Percentiles rank a stretch among this genome's conserved stretches.
phyloP scores from a whole-genome alignment of 2,888 invertebrate genomes.

The Copidosoma aretas region DNA sequence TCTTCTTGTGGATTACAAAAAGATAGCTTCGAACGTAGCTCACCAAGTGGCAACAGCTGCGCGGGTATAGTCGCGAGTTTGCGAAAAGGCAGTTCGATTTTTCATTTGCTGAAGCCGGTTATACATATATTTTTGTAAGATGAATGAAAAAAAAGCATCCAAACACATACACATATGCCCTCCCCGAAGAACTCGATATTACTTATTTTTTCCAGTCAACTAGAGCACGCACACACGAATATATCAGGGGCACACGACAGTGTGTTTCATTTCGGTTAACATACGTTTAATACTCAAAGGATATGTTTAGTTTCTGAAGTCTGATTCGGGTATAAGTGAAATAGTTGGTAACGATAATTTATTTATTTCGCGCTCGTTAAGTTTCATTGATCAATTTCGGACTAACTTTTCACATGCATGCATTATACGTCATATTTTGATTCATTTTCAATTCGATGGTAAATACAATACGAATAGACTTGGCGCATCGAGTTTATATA shows the following conservation, averaged over 20 bases:
- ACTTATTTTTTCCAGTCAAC: conserved; percentile 23
- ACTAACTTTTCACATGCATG: background rate
- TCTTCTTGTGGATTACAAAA: background rate
- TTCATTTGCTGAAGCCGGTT: conserved; percentile 34
- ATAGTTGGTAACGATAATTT: conserved; percentile 20
- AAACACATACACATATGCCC: conserved; percentile 28
- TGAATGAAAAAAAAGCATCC: background rate
- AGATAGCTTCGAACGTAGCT: conserved; percentile 21
- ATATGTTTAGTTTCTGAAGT: conserved; percentile 26
- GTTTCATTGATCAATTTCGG: background rate
- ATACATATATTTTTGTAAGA: background rate
- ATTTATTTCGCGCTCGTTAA: background rate
- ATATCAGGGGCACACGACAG: background rate
- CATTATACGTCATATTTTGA: background rate
- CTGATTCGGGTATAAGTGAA: conserved; percentile 11
- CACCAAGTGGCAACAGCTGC: background rate
- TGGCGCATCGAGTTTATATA: too few species aligned
- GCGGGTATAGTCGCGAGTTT: conserved; percentile 13
- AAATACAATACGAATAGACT: background rate
- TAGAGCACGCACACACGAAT: conserved; percentile 4
- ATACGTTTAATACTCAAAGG: conserved; percentile 34
- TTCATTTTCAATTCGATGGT: background rate
- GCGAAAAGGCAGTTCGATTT: conserved; percentile 29
- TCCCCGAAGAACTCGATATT: conserved; percentile 25
- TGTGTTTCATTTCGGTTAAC: conserved; percentile 15